Evolutionary conservation across 2,797 vertebrate species (phyloP), one percentile per base, ranked within the genome.

Genomic region (Vireo griseus): DNA sequence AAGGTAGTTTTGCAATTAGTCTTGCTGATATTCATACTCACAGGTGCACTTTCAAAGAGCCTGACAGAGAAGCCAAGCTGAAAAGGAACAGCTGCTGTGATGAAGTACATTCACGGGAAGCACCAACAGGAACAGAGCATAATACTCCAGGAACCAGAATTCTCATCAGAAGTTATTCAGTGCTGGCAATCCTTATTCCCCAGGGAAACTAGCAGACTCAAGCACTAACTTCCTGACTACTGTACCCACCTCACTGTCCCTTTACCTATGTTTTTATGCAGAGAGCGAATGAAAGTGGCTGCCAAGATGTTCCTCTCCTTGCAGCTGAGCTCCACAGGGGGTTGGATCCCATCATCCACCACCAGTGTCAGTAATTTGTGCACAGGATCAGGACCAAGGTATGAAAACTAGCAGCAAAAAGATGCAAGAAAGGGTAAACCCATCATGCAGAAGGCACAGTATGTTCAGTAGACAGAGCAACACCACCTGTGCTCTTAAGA

Each of bases 271-370:
- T 99, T 99, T 96, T 99, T 99, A 97, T 99, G 99, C 77, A 99
- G 98, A 86, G 99, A 99, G 71, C 99, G 99, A 94, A 99, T 99
- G 97, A 99, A 99, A 81, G 99, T 99, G 96, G 99, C 99, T 26
- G 99, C 99, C 98, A 99, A 99, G 96, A 99, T 99, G 98, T 99
- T 99, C 94, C 99, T 98, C 94, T 99, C 99, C 98, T 99, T 99
- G 98, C 99, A 99, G 98, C 99, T 99, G 95, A 99, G 98, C 95
- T 99, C 99, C 97, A 99, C 98, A 13, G 99, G 99, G 76, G 99
- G 99, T 91, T 99, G 99, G 94, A 99, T 99, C 76, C 99, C 99
- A 96, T 99, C 99, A 97, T 99, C 99, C 79, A 99, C 99, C 96
- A 99, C 99, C 69, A 99, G 97, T 3, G 99, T 99, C 95, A 99